phyloP scores from a whole-genome alignment of 2,113 vertebrate species.

The Rhinolophus ferrumequinum region DNA sequence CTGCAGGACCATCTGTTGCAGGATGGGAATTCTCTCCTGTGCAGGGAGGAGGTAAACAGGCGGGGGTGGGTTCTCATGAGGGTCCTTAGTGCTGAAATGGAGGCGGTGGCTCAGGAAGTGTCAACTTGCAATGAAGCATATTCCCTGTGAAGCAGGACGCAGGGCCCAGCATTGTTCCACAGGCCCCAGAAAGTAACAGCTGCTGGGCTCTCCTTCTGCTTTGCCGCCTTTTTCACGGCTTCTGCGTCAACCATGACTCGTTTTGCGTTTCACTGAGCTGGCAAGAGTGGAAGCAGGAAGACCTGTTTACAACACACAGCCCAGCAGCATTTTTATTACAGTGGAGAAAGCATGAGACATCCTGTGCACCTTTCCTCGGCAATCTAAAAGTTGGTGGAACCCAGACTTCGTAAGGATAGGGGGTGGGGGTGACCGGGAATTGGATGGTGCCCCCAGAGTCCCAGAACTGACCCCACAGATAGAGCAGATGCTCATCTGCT shows the following conservation, averaged over 20 bases:
- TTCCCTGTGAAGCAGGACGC: fast-evolving
- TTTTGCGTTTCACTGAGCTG: not conserved
- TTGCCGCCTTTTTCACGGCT: not conserved
- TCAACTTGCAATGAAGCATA: not conserved
- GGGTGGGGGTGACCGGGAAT: not conserved
- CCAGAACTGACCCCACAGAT: not conserved
- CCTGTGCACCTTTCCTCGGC: not conserved
- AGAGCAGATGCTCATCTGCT: not conserved
- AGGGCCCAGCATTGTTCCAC: not conserved
- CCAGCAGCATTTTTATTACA: not conserved
- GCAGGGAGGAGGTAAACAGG: not conserved
- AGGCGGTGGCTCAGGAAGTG: not conserved
- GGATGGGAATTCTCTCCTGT: not conserved
- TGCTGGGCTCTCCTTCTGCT: not conserved
- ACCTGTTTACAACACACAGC: not conserved
- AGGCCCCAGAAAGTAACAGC: no score
- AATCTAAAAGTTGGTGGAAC: not conserved
- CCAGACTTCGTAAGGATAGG: not conserved
- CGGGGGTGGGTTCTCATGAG: not conserved
- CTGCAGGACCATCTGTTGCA: not conserved
- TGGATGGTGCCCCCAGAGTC: not conserved
- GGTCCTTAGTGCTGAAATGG: not conserved
- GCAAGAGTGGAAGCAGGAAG: not conserved
- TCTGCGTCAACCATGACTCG: not conserved
- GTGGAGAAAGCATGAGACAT: not conserved